Percentiles rank a stretch among this genome's conserved stretches.
Evolutionary conservation across 2,113 vertebrate genomes (phyloP).

Genomic region (Sylvietta virens): DNA sequence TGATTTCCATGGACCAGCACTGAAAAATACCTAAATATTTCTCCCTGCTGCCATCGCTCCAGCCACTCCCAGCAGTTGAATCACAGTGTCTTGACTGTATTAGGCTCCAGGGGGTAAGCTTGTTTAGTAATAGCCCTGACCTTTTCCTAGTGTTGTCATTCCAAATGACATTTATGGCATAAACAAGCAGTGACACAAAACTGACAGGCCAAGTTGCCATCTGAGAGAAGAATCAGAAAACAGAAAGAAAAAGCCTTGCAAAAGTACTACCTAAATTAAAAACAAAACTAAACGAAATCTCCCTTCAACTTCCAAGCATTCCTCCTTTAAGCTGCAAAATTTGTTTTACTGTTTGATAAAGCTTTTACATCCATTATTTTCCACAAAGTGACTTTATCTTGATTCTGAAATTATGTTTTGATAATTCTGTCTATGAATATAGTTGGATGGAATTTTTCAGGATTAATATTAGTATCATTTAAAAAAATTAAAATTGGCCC

Average conservation of each 20-base stretch:
- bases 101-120: conserved; percentile 59
- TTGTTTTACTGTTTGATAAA: not conserved
- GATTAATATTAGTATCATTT: rapidly evolving
- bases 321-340: not conserved
- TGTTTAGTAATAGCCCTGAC: conserved; percentile 70
- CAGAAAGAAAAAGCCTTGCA: not conserved
- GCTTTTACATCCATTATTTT: not conserved
- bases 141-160: conserved; percentile 67
- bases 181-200: conserved; percentile 67
- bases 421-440: not conserved
- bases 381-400: not conserved
- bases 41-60: conserved; percentile 27
- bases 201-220: conserved; percentile 61
- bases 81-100: conserved; percentile 65
- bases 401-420: not conserved
- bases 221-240: conserved; percentile 18
- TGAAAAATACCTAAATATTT: conserved; percentile 51
- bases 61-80: conserved; percentile 56
- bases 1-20: conserved; percentile 41
- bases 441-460: not conserved
- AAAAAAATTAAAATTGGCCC: not conserved
- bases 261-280: not conserved
- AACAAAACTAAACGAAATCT: not conserved
- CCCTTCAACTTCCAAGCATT: not conserved
- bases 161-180: conserved; percentile 68